phyloP scores from a whole-genome alignment of 2,888 invertebrate species.

The Netelia melanura region DNA sequence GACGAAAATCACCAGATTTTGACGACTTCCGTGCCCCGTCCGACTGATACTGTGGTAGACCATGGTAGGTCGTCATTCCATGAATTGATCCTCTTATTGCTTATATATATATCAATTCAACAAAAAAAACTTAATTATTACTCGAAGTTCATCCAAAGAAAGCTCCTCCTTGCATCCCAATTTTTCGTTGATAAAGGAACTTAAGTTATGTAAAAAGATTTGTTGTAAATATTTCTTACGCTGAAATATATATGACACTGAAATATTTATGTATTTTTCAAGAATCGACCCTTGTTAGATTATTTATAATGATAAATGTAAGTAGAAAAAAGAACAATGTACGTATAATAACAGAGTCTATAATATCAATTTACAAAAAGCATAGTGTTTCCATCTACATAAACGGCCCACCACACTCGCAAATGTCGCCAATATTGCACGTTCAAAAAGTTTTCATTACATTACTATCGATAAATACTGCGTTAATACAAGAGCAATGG shows the following conservation, averaged over 20 bases:
- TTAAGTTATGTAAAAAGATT: constrained; percentile 63
- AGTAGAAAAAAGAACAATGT: constrained; percentile 28
- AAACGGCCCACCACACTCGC: background rate
- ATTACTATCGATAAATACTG: constrained; percentile 72
- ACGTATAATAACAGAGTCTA: constrained; percentile 23
- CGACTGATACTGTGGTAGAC: constrained; percentile 61
- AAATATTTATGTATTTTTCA: constrained; percentile 56
- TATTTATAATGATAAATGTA: constrained; percentile 44
- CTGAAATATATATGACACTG: constrained; percentile 71
- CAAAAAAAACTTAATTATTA: constrained; percentile 58
- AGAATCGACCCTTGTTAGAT: constrained; percentile 23
- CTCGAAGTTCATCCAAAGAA: constrained; percentile 69
- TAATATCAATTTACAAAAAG: constrained; percentile 51
- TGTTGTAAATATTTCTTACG: constrained; percentile 77
- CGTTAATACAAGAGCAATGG: constrained; percentile 70
- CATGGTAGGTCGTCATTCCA: constrained; percentile 55
- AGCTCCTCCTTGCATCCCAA: constrained; percentile 50
- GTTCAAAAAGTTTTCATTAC: constrained; percentile 31
- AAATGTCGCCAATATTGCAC: constrained; percentile 22
- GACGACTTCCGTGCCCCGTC: constrained; percentile 44
- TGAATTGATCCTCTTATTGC: constrained; percentile 47
- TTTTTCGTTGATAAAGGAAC: constrained; percentile 54
- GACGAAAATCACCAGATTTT: constrained; percentile 59
- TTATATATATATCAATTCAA: constrained; percentile 41
- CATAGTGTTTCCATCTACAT: background rate